Base-by-base conservation (phyloP, 2,888 invertebrate genomes). In the Sturmia bella region DNA sequence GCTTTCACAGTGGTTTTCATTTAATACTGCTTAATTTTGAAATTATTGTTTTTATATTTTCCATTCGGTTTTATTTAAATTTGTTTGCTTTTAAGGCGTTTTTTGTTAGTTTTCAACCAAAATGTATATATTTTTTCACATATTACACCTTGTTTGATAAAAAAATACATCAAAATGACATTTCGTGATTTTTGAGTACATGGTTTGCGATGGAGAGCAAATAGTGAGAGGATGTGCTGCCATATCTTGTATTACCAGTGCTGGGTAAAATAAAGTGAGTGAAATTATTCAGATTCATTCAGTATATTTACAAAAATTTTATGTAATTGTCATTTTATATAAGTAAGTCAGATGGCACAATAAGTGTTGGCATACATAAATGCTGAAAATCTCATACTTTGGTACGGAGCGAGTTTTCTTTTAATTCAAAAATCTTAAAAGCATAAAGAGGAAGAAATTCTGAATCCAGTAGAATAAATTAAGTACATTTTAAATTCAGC, bases 91-190 rank as follows among this genome's bases (percentile, higher is more conserved):
- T 64, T 70, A 63, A 75, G 63, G 61, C 41, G 48, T 69, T 69
- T 70, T 63, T 50, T 39, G 21, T 21, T 41, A 63, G 41, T 61
- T 68, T 43, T 64, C 69, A 50, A 39, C 32, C 56, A 69, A 74
- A 80, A 80, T 80, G 75, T 75, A 75, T 74, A 75, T 75, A 75
- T 59, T 61, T 80, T 73, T 80, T 68, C 61, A 54, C 48, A 50
- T 48, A 63, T 69, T 80, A 69, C 80, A 80, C 79, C 74, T 80
- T 79, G 45, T 73, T 61, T 63, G 12, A 43, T 32, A 66, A 54
- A 54, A 43, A 13, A 39, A n/a, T 43, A 6, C 3, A 32, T 32
- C 9, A 6, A 74, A 69, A 74, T 80, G 74, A 63, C 79, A 74
- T 54, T 50, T 74, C 11, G 15, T 27, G 32, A 27, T 48, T 17